Base-by-base conservation (phyloP, 64 coral and sea anemone species). In the Anthopleura sola region DNA sequence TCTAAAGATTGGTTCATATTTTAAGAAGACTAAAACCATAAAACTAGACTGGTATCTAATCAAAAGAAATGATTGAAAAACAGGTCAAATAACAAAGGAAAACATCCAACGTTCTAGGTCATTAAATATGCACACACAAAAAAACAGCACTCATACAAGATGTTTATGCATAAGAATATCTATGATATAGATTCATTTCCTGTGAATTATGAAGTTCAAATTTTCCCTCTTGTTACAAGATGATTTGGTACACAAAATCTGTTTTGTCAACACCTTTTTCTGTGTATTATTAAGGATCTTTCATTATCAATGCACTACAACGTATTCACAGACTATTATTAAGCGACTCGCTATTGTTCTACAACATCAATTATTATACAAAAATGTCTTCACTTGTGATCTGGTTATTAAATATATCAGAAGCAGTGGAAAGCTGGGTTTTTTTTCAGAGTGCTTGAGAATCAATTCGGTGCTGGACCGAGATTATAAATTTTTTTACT, bases 281-380 rank as follows among this genome's bases (percentile, higher is more conserved):
- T 62, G 21, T 62, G 23, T 36, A 14, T 71, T 71, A 71, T 71
- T 71, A 71, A 28, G 15, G 66, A 34, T 71, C 66, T 71, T 71
- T 71, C 66, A 71, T 34, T 32, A 34, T 34, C 66, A 71, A 34
- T 71, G 66, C 26, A 71, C 66, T 29, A 34, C 66, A 34, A 28
- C 66, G 34, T 71, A 71, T 71, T 71, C 66, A 31, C 14, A 71
- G n/a, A 13, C 66, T 28, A 71, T 71, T 71, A 71, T 71, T 71
- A 71, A 71, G 66, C 58, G 24, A 62, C 20, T 24, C 58, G 24
- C 66, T 71, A 71, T 71, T 71, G 66, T 71, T 71, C 11, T 34
- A 1, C n/a, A 28, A 71, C 28, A 71, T 71, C 66, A 71, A 71
- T 71, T 34, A 71, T 71, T 71, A 71, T 71, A 71, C 66, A 71